Evolutionary conservation across 2,797 vertebrate species (phyloP), one percentile per base, ranked within the genome.

Genomic region (Pangasius mekongensis): DNA sequence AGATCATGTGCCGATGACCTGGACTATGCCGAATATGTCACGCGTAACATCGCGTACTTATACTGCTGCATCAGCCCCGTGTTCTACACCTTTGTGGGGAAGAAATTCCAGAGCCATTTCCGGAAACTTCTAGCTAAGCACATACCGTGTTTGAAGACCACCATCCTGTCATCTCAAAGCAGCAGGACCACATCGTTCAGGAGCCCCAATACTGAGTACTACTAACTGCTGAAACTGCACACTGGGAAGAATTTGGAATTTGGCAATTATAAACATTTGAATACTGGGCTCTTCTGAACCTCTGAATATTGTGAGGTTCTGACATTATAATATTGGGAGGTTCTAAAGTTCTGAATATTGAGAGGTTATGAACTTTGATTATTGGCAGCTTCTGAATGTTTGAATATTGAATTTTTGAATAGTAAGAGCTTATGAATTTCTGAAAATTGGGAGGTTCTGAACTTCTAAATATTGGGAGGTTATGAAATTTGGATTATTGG

Each of bases 1-100:
- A 66, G 6, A 0, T 3, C 71, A 0, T 94, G 93, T n/a, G 0
- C 3, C 0, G 71, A 94, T 0, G 3, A 20, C 0, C 76, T 96
- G 13, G 95, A 96, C 89, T 95, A 94, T 1, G 94, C 94, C 0
- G 67, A 95, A 30, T 96, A 95, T 5, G 56, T 96, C 47, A 96
- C 94, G 0, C 93, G 95, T 0, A 97, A 96, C 89, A 83, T 97
- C 0, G 96, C 96, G 20, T 96, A 96, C 84, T 76, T 97, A 27
- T 96, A 97, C 86, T 96, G 96, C 88, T 96, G 96, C 90, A 94
- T 97, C 49, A 96, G 95, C 86, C 96, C 97, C 0, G 88, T 97
- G 22, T 96, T 97, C 89, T 97, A 97, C 89, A 96, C 96, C 0
- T 97, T 97, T 47, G 88, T 97, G 33, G 96, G 96, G 0, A 96